A percentile compares a stretch with the other conserved stretches of the same genome.
Evolutionary conservation across 64 coral and sea anemone species (phyloP).

Genomic region (Pocillopora verrucosa): DNA sequence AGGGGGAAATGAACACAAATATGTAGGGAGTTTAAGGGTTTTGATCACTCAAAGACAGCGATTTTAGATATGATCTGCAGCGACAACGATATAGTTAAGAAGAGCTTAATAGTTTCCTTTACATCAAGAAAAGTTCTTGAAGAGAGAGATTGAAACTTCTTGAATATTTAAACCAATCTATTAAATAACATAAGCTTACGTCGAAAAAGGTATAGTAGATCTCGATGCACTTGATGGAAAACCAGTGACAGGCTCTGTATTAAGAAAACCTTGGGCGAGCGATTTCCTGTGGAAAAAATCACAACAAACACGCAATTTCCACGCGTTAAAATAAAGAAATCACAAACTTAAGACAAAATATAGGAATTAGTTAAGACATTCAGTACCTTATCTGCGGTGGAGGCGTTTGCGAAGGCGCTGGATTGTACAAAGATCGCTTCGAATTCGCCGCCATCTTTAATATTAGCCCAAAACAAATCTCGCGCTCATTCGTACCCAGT

Average conservation of each 20-base stretch:
- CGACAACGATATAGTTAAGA: too few relatives aligned
- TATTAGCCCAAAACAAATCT: neutral
- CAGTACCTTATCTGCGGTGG: slow-evolving; percentile 49
- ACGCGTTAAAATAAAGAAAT: neutral
- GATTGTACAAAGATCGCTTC: slow-evolving; percentile 55
- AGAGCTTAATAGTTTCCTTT: too few relatives aligned
- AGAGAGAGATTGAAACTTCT: neutral
- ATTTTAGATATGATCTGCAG: too few relatives aligned
- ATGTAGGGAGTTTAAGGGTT: too few relatives aligned
- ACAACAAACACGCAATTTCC: neutral
- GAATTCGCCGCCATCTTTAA: slow-evolving; percentile 42
- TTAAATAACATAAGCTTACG: neutral
- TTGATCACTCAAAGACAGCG: too few relatives aligned
- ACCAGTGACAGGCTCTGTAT: neutral
- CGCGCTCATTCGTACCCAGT: neutral
- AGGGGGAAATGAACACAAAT: too few relatives aligned
- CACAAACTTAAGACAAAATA: neutral
- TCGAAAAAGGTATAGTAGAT: neutral
- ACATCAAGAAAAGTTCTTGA: too few relatives aligned
- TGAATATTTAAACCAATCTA: too few relatives aligned
- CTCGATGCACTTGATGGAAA: neutral
- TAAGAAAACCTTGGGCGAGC: slow-evolving; percentile 25
- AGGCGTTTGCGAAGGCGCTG: slow-evolving; percentile 65
- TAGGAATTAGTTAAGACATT: neutral
- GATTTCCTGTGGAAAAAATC: slow-evolving; percentile 15